These are phyloP conservation scores for Erithacus rubecula DNA, from an alignment of 2,797 vertebrate species.

Conservation along the genomic window DNA sequence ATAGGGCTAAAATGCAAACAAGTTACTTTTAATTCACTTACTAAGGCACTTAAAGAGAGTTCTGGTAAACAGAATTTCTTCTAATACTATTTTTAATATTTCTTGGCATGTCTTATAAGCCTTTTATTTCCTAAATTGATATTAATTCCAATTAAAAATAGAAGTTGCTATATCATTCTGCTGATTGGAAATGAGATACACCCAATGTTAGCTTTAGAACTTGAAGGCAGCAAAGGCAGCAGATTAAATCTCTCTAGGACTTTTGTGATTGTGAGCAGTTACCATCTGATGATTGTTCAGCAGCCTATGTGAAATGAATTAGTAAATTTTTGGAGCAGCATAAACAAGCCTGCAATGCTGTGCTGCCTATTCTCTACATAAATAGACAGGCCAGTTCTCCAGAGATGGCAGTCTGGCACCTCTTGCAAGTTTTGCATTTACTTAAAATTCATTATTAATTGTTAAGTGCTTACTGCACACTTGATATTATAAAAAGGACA, in stretches of 20 bases:
- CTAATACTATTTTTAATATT: neutral
- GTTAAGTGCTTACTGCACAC: conserved; percentile 14
- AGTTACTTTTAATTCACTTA: neutral
- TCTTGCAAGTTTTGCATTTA: conserved; percentile 22
- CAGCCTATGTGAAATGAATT: neutral
- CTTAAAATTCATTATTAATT: conserved; percentile 57
- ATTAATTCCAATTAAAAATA: neutral
- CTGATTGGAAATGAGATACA: neutral
- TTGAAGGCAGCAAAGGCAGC: neutral
- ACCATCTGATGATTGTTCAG: neutral
- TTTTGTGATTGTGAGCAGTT: neutral
- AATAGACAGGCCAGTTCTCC: neutral
- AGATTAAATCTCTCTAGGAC: neutral
- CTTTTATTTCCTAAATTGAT: neutral
- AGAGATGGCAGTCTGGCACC: conserved; percentile 28
- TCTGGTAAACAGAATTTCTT: neutral
- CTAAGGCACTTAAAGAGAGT: neutral
- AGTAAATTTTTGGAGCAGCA: neutral
- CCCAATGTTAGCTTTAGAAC: neutral
- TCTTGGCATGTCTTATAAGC: neutral
- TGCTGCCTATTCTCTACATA: neutral
- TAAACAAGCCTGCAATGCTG: neutral
- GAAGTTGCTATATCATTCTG: neutral
- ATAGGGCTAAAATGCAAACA: neutral
- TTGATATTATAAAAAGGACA: neutral